A percentile compares a stretch with the other conserved stretches of the same genome.
Evolutionary conservation across 2,888 invertebrate species (phyloP).

Genomic region (Oxystoma pomonae): DNA sequence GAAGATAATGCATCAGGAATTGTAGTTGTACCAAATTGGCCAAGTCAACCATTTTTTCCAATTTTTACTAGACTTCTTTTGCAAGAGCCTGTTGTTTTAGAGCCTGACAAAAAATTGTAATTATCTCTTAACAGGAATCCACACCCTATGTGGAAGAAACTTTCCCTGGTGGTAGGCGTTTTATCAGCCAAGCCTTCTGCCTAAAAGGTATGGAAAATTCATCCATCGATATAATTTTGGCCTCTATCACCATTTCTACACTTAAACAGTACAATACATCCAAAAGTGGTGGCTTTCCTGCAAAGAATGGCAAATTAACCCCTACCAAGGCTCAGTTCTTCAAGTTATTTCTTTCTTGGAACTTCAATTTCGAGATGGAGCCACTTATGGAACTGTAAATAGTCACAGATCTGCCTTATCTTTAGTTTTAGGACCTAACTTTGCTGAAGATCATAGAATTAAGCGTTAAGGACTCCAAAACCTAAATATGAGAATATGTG

Average conservation of each 20-base stretch:
- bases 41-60: not conserved
- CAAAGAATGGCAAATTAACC: conserved; percentile 8
- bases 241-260: conserved; percentile 1
- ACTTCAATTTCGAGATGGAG: not conserved
- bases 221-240: conserved; percentile 7
- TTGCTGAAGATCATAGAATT: conserved; percentile 1
- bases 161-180: conserved; percentile 16
- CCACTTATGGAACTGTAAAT: conserved; percentile 7
- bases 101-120: conserved; percentile 8
- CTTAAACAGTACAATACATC: conserved; percentile 10
- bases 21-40: conserved; percentile 15
- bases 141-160: conserved; percentile 10
- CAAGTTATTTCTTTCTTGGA: too few species aligned
- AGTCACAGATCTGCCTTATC: conserved; percentile 8
- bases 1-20: conserved; percentile 17
- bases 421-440: conserved; percentile 6
- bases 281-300: conserved; percentile 10
- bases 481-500: conserved; percentile 3
- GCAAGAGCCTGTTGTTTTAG: not conserved
- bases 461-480: conserved; percentile 5
- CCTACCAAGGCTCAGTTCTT: too few species aligned
- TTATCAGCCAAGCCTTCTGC: too few species aligned
- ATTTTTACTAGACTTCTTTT: conserved; percentile 1
- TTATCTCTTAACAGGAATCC: conserved; percentile 6
- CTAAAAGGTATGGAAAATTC: too few species aligned